Evolutionary conservation across 2,113 vertebrate genomes (phyloP).

Genomic region (Catharus bicknelli): DNA sequence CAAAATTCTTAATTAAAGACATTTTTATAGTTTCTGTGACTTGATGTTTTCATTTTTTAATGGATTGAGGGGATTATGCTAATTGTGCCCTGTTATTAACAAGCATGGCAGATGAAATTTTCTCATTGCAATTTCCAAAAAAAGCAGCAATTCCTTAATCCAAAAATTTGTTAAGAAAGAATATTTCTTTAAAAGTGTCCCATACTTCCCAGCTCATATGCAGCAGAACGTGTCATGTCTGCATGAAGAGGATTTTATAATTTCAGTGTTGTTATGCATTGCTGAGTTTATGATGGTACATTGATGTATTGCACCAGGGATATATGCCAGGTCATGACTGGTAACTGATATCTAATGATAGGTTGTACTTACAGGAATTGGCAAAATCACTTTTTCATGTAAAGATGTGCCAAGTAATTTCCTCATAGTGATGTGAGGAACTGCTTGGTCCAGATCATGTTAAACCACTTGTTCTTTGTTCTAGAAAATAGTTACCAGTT

Average conservation of each 20-base stretch:
- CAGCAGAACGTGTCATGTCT: not conserved
- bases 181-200: not conserved
- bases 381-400: not conserved
- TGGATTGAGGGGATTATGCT: not conserved
- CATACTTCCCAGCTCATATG: not conserved
- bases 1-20: not conserved
- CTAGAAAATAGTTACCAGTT: not conserved
- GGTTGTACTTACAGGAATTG: not conserved
- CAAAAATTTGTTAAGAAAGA: not conserved
- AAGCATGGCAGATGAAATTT: not conserved
- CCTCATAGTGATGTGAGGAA: not conserved
- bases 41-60: not conserved
- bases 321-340: accelerated
- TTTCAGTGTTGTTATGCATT: accelerated
- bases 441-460: not conserved
- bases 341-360: not conserved
- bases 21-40: not conserved
- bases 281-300: not conserved
- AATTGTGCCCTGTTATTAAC: not conserved
- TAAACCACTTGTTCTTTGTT: not conserved
- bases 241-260: not conserved
- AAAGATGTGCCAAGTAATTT: not conserved
- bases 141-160: not conserved
- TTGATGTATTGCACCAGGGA: not conserved
- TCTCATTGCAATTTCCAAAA: not conserved